Evolutionary conservation across 2,113 vertebrate species (phyloP).

Genomic region (Neolamprologus cancellatus): DNA sequence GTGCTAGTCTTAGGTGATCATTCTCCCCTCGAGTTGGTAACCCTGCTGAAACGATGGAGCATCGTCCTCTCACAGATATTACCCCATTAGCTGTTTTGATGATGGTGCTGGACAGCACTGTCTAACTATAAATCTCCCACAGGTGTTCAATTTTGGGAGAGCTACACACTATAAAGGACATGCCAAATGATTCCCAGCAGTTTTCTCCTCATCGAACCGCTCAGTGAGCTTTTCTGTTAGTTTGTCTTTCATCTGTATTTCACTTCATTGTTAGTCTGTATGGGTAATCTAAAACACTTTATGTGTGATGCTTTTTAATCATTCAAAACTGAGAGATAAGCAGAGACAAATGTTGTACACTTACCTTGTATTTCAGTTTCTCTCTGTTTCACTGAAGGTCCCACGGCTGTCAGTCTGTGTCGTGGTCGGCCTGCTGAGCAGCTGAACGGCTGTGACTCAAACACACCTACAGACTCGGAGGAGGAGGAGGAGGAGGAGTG

Average conservation of each 20-base stretch:
- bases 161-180: background rate
- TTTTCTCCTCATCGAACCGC: background rate
- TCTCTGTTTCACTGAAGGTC: background rate
- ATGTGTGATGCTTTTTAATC: background rate
- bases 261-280: background rate
- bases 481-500: slow-evolving; percentile 15
- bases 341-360: background rate
- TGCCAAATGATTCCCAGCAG: background rate
- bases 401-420: background rate
- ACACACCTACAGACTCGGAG: background rate
- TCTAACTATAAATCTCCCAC: background rate
- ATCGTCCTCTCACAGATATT: background rate
- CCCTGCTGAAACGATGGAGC: background rate
- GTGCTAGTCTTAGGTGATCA: accelerated
- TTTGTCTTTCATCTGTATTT: background rate
- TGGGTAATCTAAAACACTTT: background rate
- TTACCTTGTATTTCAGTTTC: slow-evolving; percentile 1
- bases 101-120: background rate
- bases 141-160: background rate
- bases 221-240: background rate
- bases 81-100: background rate
- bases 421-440: background rate
- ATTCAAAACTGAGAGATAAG: background rate
- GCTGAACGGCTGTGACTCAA: background rate
- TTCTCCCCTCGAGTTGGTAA: background rate